Evolutionary conservation across 2,888 invertebrate species (phyloP), one percentile per base, ranked within the genome.

Genomic region (Sesia bembeciformis): DNA sequence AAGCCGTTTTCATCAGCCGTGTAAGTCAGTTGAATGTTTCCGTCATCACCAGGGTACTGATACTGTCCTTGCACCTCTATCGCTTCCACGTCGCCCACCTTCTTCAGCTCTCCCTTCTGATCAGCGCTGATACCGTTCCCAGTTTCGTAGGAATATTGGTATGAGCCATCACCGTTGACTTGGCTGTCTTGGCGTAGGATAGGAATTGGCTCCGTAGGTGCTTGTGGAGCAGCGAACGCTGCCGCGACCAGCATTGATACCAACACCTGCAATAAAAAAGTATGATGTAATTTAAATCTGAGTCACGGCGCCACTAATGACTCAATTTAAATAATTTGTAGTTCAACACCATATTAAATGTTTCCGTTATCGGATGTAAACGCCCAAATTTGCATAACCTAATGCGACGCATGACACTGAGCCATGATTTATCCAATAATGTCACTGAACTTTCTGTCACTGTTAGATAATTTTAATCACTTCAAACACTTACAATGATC

Each of bases 1-100:
- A 91, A 93, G 39, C 94, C 94, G 63, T 93, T 93, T 72, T 94
- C 94, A 63, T 94, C 94, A 60, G 94, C 93, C 49, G 90, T 85
- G 78, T 94, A 94, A 0, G 91, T 90, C 60, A 94, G 70, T 60
- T 91, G 91, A 68, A 93, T 92, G 61, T 90, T 65, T 39, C 93
- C 93, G 61, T 93, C 91, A 1, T 93, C 93, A 40, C 92, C 88
- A 0, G 92, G 92, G 72, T 93, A 94, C 54, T 92, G 91, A 81
- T 85, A 93, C 70, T 91, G 92, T 51, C 93, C 93, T 65, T 92
- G 91, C 4, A 93, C 93, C 54, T 91, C 90, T 56, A 90, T 68
- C 39, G 88, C 84, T 40, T 91, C 91, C 0, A 81, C 78, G 2
- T 91, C 91, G 3, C 92, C 92, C 3, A 90, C 85, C 72, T 91